These are phyloP conservation scores for Entomyzon cyanotis DNA, from an alignment of 2,113 vertebrate species.

Conservation along the genomic window DNA sequence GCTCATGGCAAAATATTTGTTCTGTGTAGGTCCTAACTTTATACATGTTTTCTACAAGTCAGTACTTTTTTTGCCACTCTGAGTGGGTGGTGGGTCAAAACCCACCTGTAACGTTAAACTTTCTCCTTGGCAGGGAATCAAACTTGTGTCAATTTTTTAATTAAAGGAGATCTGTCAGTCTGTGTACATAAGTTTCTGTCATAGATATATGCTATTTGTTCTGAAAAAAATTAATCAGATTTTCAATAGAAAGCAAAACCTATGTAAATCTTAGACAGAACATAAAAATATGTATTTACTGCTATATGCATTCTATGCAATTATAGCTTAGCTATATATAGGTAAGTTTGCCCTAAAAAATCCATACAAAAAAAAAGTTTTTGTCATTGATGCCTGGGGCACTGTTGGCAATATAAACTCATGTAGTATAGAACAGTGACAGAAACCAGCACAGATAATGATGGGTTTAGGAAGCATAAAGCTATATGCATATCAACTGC, in stretches of 20 bases:
- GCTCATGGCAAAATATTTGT: background rate
- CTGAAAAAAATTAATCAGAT: background rate
- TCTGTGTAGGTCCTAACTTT: background rate
- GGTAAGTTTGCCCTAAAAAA: background rate
- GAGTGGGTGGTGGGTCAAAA: background rate
- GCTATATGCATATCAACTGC: background rate
- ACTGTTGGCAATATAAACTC: background rate
- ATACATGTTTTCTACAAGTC: background rate
- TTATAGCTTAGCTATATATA: background rate
- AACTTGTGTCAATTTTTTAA: background rate
- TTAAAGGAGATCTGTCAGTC: background rate
- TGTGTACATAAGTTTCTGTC: background rate
- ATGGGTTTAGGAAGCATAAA: background rate
- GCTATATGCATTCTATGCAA: background rate
- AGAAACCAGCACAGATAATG: background rate
- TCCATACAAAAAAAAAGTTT: background rate
- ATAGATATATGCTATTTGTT: background rate
- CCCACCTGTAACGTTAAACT: background rate
- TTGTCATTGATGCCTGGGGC: background rate
- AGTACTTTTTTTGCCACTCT: background rate
- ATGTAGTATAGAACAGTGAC: background rate
- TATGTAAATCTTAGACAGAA: background rate
- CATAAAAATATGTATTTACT: background rate
- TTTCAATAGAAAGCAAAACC: slow-evolving; percentile 27
- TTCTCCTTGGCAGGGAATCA: background rate